These are phyloP conservation scores for Emberiza fucata DNA, from an alignment of 2,113 vertebrate species.

Conservation along the genomic window DNA sequence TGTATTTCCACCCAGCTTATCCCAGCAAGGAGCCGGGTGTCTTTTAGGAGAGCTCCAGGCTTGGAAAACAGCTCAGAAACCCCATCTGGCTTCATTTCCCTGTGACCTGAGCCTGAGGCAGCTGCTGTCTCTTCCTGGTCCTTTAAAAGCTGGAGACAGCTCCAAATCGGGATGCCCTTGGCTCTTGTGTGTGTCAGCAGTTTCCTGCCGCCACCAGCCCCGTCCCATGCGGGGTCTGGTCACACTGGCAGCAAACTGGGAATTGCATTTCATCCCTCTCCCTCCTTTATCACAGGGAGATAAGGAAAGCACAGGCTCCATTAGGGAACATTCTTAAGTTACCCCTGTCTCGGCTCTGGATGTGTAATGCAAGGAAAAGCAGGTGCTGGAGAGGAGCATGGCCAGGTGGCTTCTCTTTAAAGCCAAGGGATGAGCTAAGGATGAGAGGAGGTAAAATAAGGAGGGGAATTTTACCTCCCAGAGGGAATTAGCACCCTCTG, in stretches of 20 bases:
- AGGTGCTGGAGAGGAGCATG: conserved; percentile 5
- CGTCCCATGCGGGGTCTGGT: background rate
- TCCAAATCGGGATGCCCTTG: conserved; percentile 47
- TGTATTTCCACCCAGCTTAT: background rate
- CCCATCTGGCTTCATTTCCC: background rate
- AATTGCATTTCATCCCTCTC: conserved; percentile 36
- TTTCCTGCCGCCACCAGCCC: background rate
- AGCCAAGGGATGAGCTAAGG: background rate
- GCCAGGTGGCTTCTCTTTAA: conserved; percentile 50
- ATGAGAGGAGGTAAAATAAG: background rate
- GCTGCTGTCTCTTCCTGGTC: background rate
- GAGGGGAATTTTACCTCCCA: conserved; percentile 6
- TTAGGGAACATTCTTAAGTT: conserved; percentile 57
- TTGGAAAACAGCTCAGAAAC: background rate
- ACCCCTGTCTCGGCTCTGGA: conserved; percentile 11
- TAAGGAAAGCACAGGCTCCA: conserved; percentile 30
- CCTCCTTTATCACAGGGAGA: background rate
- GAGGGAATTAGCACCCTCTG: background rate
- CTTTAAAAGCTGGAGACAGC: conserved; percentile 50
- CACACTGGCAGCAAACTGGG: background rate
- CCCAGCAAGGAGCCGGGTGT: background rate
- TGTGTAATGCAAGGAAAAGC: conserved; percentile 36
- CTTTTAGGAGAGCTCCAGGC: background rate
- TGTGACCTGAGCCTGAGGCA: background rate
- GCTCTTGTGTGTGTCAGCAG: conserved; percentile 44